These are phyloP conservation scores for Ailuropoda melanoleuca DNA, from an alignment of 2,113 vertebrate genomes.

Conservation along the genomic window DNA sequence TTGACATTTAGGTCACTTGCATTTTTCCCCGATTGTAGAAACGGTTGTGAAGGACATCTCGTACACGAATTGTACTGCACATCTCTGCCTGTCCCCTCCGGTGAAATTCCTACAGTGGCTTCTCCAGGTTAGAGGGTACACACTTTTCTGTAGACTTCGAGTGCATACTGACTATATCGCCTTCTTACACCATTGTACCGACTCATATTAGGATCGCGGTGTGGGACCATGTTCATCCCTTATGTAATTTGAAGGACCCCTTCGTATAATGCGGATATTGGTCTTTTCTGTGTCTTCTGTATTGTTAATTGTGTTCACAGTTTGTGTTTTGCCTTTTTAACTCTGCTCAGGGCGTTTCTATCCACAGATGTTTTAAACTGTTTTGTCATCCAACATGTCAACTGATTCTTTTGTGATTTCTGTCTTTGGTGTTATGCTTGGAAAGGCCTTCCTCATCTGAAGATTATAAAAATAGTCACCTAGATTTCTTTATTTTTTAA, in stretches of 20 bases:
- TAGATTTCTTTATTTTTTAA: neutral
- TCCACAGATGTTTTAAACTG: neutral
- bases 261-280: fast-evolving
- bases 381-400: neutral
- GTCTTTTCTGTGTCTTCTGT: neutral
- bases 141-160: neutral
- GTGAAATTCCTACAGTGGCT: neutral
- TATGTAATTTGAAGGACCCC: neutral
- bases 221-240: fast-evolving
- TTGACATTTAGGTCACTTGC: neutral
- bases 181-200: neutral
- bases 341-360: neutral
- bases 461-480: neutral
- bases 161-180: neutral
- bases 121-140: neutral
- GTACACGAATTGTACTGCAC: neutral
- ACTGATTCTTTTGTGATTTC: neutral
- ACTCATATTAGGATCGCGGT: neutral
- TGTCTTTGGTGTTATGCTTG: neutral
- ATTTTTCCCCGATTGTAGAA: neutral
- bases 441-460: neutral
- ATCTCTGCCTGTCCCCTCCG: neutral
- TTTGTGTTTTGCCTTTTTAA: neutral
- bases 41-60: neutral
- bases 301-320: neutral